Percentiles rank a stretch among this genome's conserved stretches.
These are phyloP conservation scores for Desmodus rotundus DNA, from an alignment of 2,113 vertebrate genomes.

Conservation along the genomic window DNA sequence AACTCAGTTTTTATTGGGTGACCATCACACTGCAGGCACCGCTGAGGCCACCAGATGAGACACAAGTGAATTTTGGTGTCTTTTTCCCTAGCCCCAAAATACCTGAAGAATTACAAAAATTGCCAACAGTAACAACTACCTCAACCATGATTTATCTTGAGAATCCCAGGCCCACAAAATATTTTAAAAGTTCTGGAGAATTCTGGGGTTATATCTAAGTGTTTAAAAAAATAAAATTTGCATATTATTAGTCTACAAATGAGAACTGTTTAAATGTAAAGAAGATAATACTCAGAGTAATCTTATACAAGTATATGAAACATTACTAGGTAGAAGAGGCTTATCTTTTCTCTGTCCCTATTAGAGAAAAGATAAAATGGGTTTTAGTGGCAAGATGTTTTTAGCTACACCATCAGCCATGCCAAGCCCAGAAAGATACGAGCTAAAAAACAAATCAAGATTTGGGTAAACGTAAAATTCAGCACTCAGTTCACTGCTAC, in stretches of 20 bases:
- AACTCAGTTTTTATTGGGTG: not conserved
- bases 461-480: not conserved
- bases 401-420: not conserved
- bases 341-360: not conserved
- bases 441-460: not conserved
- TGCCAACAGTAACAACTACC: not conserved
- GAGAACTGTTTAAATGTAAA: not conserved
- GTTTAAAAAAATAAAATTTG: not conserved
- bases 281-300: not conserved
- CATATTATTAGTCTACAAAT: not conserved
- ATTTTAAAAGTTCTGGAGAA: not conserved
- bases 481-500: not conserved
- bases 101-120: not conserved
- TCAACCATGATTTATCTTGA: not conserved
- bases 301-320: not conserved
- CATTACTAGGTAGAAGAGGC: not conserved
- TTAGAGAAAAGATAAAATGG: not conserved
- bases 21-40: not conserved
- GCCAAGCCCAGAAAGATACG: not conserved
- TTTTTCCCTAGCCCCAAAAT: not conserved
- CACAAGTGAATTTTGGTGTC: not conserved
- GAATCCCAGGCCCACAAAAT: not conserved
- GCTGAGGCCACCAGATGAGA: not conserved
- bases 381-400: not conserved
- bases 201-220: not conserved